Evolutionary conservation across 2,888 invertebrate genomes (phyloP), one percentile per base, ranked within the genome.

Genomic region (Strigamia crassipes): DNA sequence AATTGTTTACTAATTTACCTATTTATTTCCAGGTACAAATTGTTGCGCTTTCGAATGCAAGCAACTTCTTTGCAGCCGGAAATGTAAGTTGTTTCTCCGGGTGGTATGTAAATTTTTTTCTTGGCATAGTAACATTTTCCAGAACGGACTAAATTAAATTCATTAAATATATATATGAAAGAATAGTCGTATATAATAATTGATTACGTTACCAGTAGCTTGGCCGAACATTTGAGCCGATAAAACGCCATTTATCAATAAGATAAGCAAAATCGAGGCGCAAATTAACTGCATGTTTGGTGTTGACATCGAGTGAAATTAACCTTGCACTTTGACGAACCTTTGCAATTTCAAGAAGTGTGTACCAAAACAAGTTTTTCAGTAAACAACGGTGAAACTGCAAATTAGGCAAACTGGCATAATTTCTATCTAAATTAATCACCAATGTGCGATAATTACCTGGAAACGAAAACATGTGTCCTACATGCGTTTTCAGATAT

Each of bases 51-150:
- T 27, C 27, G 23, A 6, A 31, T 23, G 23, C 66, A 66, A 10
- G 1, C 1, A 23, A 27, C 27, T 27, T 66, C 13, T 66, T 31
- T 66, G 66, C 66, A 66, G 0, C 27, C 27, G 10, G 66, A 4
- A 27, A 66, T 10, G 15, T 23, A 9, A 10, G 8, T 23, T 27
- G 66, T 12, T 66, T 66, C 66, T 27, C 66, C 66, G 23, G 27
- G 27, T 27, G 66, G 12, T 27, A 66, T 23, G 66, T 66, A 27
- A 1, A 66, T 23, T 66, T 15, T 66, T 31, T 66, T 66, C 66
- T 66, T 66, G 66, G 66, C 9, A 15, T 66, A 66, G 66, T 66
- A 66, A 12, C 66, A 66, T 66, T 66, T 66, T 6, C 27, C 66
- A 27, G 23, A 4, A 13, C 66, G 23, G 3, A 13, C 66, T 66